phyloP scores from a whole-genome alignment of 2,888 invertebrate species.

The Apodemia arnacis region DNA sequence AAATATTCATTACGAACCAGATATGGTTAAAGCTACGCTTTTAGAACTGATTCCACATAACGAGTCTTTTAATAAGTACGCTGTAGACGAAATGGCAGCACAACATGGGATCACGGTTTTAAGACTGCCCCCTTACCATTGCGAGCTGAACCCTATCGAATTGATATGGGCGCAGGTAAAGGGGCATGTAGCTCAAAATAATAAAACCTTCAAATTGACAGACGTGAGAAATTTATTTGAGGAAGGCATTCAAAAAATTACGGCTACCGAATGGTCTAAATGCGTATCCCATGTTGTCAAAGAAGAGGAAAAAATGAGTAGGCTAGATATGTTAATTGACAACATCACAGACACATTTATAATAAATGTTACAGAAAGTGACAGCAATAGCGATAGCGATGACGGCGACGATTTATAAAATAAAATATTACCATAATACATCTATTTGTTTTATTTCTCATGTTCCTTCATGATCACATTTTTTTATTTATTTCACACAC shows the following conservation, averaged over 20 bases:
- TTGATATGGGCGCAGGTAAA: too few species aligned
- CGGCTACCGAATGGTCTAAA: background rate
- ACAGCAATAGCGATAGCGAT: background rate
- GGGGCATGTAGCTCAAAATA: too few species aligned
- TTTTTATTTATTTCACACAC: too few species aligned
- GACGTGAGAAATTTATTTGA: too few species aligned
- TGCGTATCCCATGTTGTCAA: conserved; percentile 34
- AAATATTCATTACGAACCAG: background rate
- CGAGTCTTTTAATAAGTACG: conserved; percentile 8
- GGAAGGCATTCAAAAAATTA: background rate
- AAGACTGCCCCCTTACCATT: conserved; percentile 5
- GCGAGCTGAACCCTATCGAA: background rate
- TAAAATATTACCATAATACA: too few species aligned
- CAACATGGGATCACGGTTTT: background rate
- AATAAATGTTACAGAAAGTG: too few species aligned
- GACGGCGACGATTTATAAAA: too few species aligned
- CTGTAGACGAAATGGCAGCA: conserved; percentile 8
- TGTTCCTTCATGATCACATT: too few species aligned
- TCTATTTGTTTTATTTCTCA: too few species aligned
- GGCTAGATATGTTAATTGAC: conserved; percentile 31
- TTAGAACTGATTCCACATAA: background rate
- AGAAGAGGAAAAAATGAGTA: background rate
- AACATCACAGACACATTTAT: conserved; percentile 1
- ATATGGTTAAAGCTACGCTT: conserved; percentile 1
- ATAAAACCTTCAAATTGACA: too few species aligned